Conservation (phyloP, 23 tunicate species). For the Trididemnum miniatum region DNA sequence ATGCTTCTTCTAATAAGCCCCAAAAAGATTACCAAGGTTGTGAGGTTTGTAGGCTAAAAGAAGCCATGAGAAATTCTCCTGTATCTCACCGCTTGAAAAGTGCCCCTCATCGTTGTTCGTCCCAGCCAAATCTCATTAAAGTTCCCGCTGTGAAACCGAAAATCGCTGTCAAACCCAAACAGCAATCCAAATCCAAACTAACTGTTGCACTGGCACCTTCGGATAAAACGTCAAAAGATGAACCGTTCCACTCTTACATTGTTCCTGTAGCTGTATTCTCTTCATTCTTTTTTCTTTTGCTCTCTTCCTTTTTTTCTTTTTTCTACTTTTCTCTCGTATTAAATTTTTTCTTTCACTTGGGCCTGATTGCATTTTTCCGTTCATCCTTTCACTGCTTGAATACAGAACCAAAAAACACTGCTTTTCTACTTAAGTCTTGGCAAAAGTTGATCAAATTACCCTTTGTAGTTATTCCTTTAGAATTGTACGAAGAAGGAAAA, state of each 20-base stretch:
- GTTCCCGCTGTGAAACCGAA: slow-evolving; percentile 2
- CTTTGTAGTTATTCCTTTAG: background rate
- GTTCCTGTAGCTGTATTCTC: slow-evolving; percentile 18
- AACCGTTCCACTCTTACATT: background rate
- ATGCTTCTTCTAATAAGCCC: slow-evolving; percentile 48
- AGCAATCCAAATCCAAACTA: no score
- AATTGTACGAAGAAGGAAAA: background rate
- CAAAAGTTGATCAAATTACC: background rate
- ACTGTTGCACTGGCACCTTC: background rate
- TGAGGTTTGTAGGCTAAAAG: slow-evolving; percentile 79
- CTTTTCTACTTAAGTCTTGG: background rate
- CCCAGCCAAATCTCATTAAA: background rate
- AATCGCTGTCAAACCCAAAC: background rate
- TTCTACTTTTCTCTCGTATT: background rate
- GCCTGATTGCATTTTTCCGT: background rate
- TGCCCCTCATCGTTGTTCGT: slow-evolving; percentile 65
- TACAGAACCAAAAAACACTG: background rate
- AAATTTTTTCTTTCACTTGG: background rate
- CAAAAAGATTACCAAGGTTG: slow-evolving; percentile 77
- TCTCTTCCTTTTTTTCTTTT: background rate
- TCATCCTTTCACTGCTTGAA: slow-evolving; percentile 16
- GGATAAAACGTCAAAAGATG: background rate
- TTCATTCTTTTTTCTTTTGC: background rate
- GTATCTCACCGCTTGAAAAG: slow-evolving; percentile 48
- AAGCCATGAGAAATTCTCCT: slow-evolving; percentile 75